These are phyloP conservation scores for Gryllus longicercus DNA, from an alignment of 2,888 invertebrate species.

Conservation along the genomic window DNA sequence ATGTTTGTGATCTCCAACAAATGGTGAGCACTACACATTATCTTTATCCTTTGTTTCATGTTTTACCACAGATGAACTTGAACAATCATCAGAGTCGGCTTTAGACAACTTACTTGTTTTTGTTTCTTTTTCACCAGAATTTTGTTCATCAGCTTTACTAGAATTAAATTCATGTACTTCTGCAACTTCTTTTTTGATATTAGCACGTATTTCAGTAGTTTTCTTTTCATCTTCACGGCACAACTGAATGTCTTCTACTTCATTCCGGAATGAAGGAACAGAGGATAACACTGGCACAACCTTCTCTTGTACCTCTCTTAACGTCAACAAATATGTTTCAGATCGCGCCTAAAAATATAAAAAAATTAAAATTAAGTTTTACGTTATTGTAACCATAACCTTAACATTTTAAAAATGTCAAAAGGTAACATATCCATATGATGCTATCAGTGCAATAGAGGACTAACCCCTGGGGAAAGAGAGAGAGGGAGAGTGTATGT, in stretches of 20 bases:
- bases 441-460: too few species aligned
- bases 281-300: slow-evolving; percentile 30
- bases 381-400: not conserved
- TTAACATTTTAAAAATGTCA: not conserved
- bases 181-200: not conserved
- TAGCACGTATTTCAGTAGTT: not conserved
- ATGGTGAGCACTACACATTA: too few species aligned
- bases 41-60: too few species aligned
- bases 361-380: slow-evolving; percentile 36
- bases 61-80: too few species aligned
- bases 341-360: slow-evolving; percentile 58
- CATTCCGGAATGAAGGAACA: not conserved
- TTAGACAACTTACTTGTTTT: too few species aligned
- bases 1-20: too few species aligned
- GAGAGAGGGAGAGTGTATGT: too few species aligned
- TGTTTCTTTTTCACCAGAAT: too few species aligned
- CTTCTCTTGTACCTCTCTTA: slow-evolving; percentile 48
- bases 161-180: not conserved
- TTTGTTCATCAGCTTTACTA: too few species aligned
- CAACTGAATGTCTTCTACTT: not conserved
- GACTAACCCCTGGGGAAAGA: too few species aligned
- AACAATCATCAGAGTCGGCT: too few species aligned
- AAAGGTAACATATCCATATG: not conserved
- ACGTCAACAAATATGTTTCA: slow-evolving; percentile 63
- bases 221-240: not conserved